Conservation (phyloP, 2,797 vertebrate genomes). For the Otus scops region DNA sequence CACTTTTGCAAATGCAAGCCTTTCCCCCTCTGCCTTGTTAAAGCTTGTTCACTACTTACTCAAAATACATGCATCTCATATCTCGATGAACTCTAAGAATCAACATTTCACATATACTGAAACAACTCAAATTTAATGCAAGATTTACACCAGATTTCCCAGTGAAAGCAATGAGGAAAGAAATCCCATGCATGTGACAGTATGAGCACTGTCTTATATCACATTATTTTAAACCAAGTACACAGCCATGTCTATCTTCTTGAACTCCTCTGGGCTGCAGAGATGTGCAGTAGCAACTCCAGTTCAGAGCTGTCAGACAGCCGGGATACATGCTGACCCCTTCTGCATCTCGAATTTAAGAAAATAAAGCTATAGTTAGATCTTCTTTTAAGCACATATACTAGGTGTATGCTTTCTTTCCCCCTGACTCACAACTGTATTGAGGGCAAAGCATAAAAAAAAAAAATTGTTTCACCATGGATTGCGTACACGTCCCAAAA, state of each 20-base stretch:
- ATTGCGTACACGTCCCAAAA: fast-evolving
- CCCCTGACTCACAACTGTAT: fast-evolving
- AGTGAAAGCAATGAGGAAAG: background rate
- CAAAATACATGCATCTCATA: background rate
- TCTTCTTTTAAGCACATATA: background rate
- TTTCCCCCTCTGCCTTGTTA: background rate
- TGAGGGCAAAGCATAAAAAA: background rate
- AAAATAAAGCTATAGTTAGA: background rate
- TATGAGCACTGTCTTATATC: background rate
- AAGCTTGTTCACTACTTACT: background rate
- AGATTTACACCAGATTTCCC: background rate
- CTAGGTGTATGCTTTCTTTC: background rate
- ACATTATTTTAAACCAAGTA: background rate
- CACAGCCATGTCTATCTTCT: background rate
- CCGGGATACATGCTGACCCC: background rate
- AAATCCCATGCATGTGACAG: background rate
- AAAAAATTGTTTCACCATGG: background rate
- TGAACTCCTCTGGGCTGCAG: background rate
- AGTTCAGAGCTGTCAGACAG: background rate
- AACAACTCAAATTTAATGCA: background rate
- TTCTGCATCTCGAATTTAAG: background rate
- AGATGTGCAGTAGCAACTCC: background rate
- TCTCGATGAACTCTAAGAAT: background rate
- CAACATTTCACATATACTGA: background rate
- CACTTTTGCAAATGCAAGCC: background rate